These are phyloP conservation scores for Spermophilus dauricus DNA, from an alignment of 2,113 vertebrate species.

Conservation along the genomic window DNA sequence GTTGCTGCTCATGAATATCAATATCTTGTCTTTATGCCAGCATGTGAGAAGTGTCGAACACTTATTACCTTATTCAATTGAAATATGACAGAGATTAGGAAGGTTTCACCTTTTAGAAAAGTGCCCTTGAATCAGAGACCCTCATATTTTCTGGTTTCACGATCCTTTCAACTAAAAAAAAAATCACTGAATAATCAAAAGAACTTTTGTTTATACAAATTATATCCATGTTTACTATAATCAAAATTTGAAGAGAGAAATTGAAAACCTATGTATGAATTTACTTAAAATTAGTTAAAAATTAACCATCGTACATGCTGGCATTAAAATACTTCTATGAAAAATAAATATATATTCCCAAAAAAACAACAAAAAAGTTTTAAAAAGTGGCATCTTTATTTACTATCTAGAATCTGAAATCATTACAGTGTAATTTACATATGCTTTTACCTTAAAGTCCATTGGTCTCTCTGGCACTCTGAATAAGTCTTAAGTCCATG, in stretches of 20 bases:
- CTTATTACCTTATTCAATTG: slow-evolving; percentile 52
- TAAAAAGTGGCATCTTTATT: not conserved
- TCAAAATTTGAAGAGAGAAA: slow-evolving; percentile 20
- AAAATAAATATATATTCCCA: not conserved
- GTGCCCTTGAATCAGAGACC: not conserved
- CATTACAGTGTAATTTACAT: not conserved
- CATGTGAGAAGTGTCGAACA: not conserved
- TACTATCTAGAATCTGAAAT: slow-evolving; percentile 23
- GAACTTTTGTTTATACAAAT: not conserved
- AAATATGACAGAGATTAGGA: not conserved
- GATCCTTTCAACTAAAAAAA: not conserved
- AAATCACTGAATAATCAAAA: not conserved
- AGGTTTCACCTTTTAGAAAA: slow-evolving; percentile 16
- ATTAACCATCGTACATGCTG: not conserved
- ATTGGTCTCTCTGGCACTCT: not conserved
- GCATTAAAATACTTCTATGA: not conserved
- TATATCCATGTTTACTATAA: not conserved
- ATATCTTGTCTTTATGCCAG: not conserved
- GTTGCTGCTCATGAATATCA: not conserved
- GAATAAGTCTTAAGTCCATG: not conserved
- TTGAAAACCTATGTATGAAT: not conserved
- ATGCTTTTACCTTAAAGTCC: not conserved
- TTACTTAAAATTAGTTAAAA: slow-evolving; percentile 20
- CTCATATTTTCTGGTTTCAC: slow-evolving; percentile 2
- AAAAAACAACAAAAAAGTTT: not conserved